Evolutionary conservation across 2,113 vertebrate species (phyloP).

Genomic region (Mormyrus lacerda): DNA sequence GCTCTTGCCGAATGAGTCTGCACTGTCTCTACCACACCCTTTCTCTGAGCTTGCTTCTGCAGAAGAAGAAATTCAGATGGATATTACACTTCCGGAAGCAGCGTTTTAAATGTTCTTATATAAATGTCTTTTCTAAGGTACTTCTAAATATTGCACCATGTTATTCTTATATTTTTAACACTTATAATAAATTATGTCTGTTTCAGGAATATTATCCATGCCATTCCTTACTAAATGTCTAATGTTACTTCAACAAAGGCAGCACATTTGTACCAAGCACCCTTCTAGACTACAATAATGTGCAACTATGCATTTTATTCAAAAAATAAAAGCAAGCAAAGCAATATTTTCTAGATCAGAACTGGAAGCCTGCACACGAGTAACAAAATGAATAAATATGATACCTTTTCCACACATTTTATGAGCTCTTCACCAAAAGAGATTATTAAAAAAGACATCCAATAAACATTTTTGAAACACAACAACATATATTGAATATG

Average conservation of each 20-base stretch:
- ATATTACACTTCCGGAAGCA: not conserved
- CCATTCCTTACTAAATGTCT: conserved; percentile 48
- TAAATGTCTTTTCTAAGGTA: not conserved
- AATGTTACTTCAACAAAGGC: conserved; percentile 54
- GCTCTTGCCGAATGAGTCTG: conserved; percentile 44
- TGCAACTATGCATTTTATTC: not conserved
- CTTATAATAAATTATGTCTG: conserved; percentile 35
- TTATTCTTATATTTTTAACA: conserved; percentile 9
- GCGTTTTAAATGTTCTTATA: not conserved
- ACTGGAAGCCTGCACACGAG: not conserved
- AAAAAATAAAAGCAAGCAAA: not conserved
- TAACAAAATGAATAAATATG: not conserved
- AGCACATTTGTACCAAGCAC: conserved; percentile 33
- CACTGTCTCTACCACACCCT: conserved; percentile 58
- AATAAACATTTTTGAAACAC: conserved; percentile 27
- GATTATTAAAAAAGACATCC: conserved; percentile 30
- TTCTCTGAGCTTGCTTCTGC: conserved; percentile 56
- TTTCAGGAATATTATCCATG: conserved; percentile 37
- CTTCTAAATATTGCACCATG: conserved; percentile 24
- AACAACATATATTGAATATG: not conserved
- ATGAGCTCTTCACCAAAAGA: conserved; percentile 26
- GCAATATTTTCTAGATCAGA: not conserved
- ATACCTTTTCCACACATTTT: not conserved
- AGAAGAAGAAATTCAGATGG: conserved; percentile 56
- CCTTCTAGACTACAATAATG: not conserved